These are phyloP conservation scores for Noturus placidus DNA, from an alignment of 2,113 vertebrate genomes.

Conservation along the genomic window DNA sequence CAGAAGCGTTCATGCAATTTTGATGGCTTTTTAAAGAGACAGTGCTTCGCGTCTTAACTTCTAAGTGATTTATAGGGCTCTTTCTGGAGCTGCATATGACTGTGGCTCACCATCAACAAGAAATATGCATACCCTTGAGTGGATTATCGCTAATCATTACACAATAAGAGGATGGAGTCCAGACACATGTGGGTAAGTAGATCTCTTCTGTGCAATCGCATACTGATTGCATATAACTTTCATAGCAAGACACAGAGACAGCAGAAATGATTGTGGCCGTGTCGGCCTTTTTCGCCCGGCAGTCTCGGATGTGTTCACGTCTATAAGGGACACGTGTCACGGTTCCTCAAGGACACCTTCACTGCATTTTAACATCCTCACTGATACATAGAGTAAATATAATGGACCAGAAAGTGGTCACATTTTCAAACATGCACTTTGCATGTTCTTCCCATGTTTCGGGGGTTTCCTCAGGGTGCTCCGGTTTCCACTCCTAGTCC, in stretches of 20 bases:
- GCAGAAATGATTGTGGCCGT: slow-evolving; percentile 69
- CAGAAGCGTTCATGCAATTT: slow-evolving; percentile 3
- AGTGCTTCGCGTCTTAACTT: slow-evolving; percentile 1
- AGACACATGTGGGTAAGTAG: slow-evolving; percentile 45
- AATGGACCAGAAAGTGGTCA: slow-evolving; percentile 59
- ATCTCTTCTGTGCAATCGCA: slow-evolving; percentile 42
- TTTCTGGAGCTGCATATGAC: slow-evolving; percentile 37
- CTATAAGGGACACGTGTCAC: slow-evolving; percentile 66
- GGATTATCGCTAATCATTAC: slow-evolving; percentile 51
- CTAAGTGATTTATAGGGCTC: slow-evolving; percentile 30
- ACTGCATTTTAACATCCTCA: slow-evolving; percentile 33
- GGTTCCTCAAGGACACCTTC: slow-evolving; percentile 68
- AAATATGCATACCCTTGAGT: slow-evolving; percentile 43
- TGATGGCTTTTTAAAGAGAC: slow-evolving; percentile 27
- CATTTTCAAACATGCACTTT: background rate
- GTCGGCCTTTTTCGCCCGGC: slow-evolving; percentile 67
- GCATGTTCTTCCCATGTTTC: too few relatives aligned
- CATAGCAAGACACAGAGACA: slow-evolving; percentile 51
- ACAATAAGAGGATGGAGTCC: slow-evolving; percentile 41
- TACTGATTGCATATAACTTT: slow-evolving; percentile 38
- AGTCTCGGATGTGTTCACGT: slow-evolving; percentile 72
- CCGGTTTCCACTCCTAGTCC: too few relatives aligned
- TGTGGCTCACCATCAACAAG: slow-evolving; percentile 14
- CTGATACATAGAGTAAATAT: slow-evolving; percentile 59
- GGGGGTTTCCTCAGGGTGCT: too few relatives aligned